phyloP scores from a whole-genome alignment of 2,888 invertebrate genomes.

The Diarsia brunnea region DNA sequence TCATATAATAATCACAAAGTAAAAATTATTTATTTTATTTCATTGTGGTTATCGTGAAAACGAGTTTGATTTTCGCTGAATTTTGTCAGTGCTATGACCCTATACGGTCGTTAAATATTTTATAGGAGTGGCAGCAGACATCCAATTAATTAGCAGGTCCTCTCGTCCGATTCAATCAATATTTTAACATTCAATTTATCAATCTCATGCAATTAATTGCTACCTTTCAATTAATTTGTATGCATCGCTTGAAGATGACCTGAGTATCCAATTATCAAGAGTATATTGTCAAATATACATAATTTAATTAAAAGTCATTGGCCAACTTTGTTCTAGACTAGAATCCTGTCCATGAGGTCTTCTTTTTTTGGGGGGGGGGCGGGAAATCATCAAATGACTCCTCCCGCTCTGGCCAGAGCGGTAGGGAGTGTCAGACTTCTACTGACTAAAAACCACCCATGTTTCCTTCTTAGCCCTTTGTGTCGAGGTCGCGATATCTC shows the following conservation, averaged over 20 bases:
- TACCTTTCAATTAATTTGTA: constrained; percentile 52
- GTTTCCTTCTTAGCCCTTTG: too few species aligned
- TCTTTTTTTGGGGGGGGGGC: too few species aligned
- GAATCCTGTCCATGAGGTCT: neutral
- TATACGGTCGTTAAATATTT: constrained; percentile 5
- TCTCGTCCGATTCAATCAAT: constrained; percentile 58
- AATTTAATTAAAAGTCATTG: neutral
- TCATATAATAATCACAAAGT: too few species aligned
- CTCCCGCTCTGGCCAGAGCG: too few species aligned
- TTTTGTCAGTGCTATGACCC: neutral
- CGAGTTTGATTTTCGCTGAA: neutral
- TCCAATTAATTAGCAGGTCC: constrained; percentile 62
- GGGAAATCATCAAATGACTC: too few species aligned
- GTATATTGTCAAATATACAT: neutral
- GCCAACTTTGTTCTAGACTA: neutral
- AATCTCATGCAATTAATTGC: constrained; percentile 57
- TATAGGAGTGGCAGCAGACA: constrained; percentile 31
- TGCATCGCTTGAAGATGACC: constrained; percentile 36
- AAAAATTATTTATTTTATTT: neutral
- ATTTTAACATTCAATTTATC: constrained; percentile 65
- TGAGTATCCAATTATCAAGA: constrained; percentile 26
- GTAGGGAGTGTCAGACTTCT: too few species aligned
- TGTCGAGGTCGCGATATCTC: too few species aligned
- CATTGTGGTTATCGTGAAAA: neutral
- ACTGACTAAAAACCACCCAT: too few species aligned